Evolutionary conservation across 2,113 vertebrate genomes (phyloP).

Genomic region (Corythaeola cristata): DNA sequence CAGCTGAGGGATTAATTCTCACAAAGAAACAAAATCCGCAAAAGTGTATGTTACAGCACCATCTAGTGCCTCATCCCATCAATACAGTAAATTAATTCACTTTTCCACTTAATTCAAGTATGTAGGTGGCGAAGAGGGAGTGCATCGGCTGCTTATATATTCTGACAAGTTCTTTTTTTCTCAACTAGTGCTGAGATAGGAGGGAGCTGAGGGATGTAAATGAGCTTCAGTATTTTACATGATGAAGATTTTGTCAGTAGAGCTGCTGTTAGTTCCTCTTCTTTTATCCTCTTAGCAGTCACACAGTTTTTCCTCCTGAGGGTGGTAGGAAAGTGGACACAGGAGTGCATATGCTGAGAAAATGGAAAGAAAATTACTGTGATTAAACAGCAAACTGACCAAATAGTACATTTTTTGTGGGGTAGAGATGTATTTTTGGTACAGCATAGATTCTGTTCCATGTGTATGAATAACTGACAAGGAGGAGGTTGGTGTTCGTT

Average conservation of each 20-base stretch:
- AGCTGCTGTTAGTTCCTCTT: neutral
- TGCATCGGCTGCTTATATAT: neutral
- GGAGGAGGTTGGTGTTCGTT: neutral
- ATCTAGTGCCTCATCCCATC: constrained; percentile 2
- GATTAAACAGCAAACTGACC: neutral
- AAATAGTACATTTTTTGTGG: neutral
- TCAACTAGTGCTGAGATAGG: neutral
- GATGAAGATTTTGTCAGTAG: neutral
- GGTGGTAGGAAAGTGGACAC: neutral
- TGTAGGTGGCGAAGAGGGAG: neutral
- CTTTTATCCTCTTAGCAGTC: neutral
- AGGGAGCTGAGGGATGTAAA: neutral
- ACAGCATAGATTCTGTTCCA: neutral
- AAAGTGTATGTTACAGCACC: neutral
- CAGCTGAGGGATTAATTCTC: neutral
- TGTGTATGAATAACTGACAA: neutral
- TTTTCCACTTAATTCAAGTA: neutral
- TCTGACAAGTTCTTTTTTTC: neutral
- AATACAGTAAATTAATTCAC: neutral
- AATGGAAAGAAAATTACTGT: neutral
- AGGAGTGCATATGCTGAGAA: neutral
- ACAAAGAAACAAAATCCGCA: neutral
- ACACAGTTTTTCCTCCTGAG: neutral
- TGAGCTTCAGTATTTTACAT: neutral
- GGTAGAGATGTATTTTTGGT: neutral